Evolutionary conservation across 2,113 vertebrate species (phyloP), one percentile per base, ranked within the genome.

Genomic region (Aleadryas rufinucha): DNA sequence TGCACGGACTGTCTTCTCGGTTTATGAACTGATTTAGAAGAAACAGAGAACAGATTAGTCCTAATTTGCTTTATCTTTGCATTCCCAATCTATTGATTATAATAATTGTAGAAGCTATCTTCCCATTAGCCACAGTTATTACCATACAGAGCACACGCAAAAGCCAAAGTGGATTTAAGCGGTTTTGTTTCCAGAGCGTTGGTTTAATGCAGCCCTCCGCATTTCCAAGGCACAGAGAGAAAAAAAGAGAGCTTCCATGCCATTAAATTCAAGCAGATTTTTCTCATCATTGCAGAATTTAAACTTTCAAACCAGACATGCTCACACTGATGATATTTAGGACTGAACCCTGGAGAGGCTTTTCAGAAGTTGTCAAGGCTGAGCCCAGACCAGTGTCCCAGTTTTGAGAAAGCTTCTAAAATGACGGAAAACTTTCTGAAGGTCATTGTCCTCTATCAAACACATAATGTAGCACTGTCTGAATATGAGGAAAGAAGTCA

Each of bases 371-470:
- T 84, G 65, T 64, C 87, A 82, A 52, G 61, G 65, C 60, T 92
- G 72, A 92, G 53, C 49, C 64, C n/a, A 71, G 50, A 95, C 72
- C 72, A 53, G 41, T 87, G 76, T 60, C 88, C 89, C 78, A 92
- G 84, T 93, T 96, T 92, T 78, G 69, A 88, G 92, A 92, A 60
- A 92, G 56, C 79, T 63, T 94, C 92, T 82, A 64, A 93, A 95
- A 89, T 42, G n/a, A 94, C 52, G 47, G 77, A 86, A 96, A 93
- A 93, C 59, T 93, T 96, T 96, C 57, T 95, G 95, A 95, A 95
- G 82, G 93, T 96, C 92, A 74, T 15, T 93, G 81, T 96, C 70
- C 63, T 91, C 66, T 74, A 74, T 95, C 80, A 95, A 69, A 88
- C 52, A 93, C 72, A 61, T 53, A 78, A 88, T 63, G 52, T 90